phyloP scores from a whole-genome alignment of 2,888 invertebrate species.

The Lasioglossum pauxillum region DNA sequence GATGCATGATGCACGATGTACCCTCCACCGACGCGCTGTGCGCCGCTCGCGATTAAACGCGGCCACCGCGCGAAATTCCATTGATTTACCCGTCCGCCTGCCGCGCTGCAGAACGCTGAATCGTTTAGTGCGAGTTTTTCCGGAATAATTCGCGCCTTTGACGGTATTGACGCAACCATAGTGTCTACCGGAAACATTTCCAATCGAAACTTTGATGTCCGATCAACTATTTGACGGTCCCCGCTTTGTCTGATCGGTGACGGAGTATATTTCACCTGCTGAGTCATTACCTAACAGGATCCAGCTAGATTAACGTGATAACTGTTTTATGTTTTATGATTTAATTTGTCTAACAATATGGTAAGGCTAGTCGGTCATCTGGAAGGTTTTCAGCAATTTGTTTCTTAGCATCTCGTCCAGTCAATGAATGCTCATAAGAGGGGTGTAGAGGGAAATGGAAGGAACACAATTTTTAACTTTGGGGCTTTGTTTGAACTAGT shows the following conservation, averaged over 20 bases:
- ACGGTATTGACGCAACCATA: background rate
- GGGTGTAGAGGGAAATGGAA: too few relatives aligned
- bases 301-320: background rate
- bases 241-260: background rate
- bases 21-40: background rate
- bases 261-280: background rate
- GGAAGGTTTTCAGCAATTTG: too few relatives aligned
- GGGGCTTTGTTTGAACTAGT: too few relatives aligned
- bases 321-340: background rate
- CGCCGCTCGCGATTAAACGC: background rate
- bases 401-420: too few relatives aligned
- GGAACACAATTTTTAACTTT: too few relatives aligned
- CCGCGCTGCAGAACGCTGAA: background rate
- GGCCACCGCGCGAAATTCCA: constrained; percentile 1
- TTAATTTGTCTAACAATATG: too few relatives aligned
- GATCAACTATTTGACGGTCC: background rate
- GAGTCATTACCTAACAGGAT: background rate
- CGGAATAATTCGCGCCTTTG: background rate
- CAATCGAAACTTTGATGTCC: background rate
- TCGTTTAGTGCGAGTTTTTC: constrained; percentile 1
- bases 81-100: background rate
- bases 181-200: background rate
- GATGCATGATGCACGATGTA: background rate
- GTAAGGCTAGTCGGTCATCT: too few relatives aligned
- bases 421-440: too few relatives aligned